Percentiles rank a stretch among this genome's conserved stretches.
phyloP scores from a whole-genome alignment of 2,888 invertebrate genomes.

The Coenonympha arcania region DNA sequence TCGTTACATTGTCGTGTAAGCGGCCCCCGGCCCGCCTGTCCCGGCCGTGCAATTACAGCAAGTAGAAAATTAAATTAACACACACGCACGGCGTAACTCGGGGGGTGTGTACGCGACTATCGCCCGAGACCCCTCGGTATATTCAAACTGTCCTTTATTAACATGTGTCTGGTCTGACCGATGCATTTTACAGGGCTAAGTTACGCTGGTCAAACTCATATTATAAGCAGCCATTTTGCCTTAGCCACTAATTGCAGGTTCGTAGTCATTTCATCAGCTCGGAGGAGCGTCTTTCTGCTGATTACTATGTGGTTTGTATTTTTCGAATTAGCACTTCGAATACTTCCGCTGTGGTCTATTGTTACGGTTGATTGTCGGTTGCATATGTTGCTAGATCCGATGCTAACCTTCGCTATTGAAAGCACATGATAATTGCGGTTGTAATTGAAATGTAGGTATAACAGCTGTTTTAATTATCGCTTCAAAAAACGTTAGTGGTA shows the following conservation, averaged over 20 bases:
- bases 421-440: constrained; percentile 19
- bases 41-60: constrained; percentile 60
- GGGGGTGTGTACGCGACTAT: constrained; percentile 52
- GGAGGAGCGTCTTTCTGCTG: constrained; percentile 59
- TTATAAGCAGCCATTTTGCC: constrained; percentile 67
- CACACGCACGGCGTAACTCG: constrained; percentile 60
- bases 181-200: constrained; percentile 21
- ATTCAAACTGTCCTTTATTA: constrained; percentile 29
- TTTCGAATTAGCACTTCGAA: constrained; percentile 72
- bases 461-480: constrained; percentile 21
- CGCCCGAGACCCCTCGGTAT: constrained; percentile 31
- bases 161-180: constrained; percentile 19
- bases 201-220: constrained; percentile 32
- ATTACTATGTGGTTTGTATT: constrained; percentile 67
- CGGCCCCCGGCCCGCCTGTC: constrained; percentile 45
- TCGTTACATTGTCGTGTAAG: constrained; percentile 52
- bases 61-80: constrained; percentile 74
- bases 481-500: neutral
- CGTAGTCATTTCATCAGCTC: constrained; percentile 61
- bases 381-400: constrained; percentile 15
- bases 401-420: constrained; percentile 21
- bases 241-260: constrained; percentile 62
- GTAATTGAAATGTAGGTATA: constrained; percentile 18
- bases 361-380: constrained; percentile 50
- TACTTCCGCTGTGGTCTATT: constrained; percentile 61